These are phyloP conservation scores for Pantherophis guttatus DNA, from an alignment of 2,113 vertebrate species.

Conservation along the genomic window DNA sequence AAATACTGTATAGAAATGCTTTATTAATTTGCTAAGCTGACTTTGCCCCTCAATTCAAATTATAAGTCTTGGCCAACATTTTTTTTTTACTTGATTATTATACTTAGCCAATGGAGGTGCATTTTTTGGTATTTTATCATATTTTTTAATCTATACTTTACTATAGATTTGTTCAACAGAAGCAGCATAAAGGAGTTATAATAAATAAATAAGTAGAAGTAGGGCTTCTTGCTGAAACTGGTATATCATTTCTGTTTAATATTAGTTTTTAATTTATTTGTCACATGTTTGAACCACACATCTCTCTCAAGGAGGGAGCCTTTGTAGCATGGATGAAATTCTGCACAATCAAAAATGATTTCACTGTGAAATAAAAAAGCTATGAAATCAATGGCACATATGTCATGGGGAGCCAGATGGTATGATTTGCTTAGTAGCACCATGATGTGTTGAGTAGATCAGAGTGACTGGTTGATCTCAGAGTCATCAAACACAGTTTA, in stretches of 20 bases:
- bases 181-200: not conserved
- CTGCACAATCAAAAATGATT: conserved; percentile 7
- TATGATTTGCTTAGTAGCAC: not conserved
- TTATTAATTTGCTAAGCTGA: conserved; percentile 52
- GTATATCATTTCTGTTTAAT: not conserved
- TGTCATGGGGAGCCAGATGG: not conserved
- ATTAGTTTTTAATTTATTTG: not conserved
- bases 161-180: not conserved
- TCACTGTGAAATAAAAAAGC: not conserved
- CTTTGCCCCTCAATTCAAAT: conserved; percentile 54
- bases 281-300: not conserved
- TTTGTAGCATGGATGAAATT: conserved; percentile 1
- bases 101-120: not conserved
- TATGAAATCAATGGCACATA: conserved; percentile 3
- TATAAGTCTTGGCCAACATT: conserved; percentile 43
- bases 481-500: not conserved
- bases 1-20: conserved; percentile 44
- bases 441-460: not conserved
- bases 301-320: not conserved
- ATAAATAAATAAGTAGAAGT: not conserved
- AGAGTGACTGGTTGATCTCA: not conserved
- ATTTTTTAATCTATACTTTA: not conserved
- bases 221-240: conserved; percentile 35
- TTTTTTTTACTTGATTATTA: conserved; percentile 23
- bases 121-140: not conserved